Evolutionary conservation across 2,113 vertebrate genomes (phyloP).

Genomic region (Esox niger): DNA sequence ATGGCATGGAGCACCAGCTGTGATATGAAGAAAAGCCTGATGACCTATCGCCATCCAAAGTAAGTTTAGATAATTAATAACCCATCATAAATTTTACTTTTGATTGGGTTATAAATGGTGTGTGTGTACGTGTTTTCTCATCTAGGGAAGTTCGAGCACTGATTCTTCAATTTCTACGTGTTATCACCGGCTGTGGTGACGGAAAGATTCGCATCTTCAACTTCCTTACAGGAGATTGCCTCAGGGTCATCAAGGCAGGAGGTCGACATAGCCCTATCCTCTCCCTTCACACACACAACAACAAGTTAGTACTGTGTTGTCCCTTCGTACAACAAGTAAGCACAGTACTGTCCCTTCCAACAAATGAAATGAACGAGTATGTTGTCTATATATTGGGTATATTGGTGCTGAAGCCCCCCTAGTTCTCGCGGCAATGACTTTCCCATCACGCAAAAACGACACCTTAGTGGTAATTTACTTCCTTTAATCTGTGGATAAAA

Average conservation of each 20-base stretch:
- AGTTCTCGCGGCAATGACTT: too few species aligned
- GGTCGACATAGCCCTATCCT: constrained; percentile 66
- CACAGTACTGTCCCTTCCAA: constrained; percentile 72
- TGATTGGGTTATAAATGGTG: too few species aligned
- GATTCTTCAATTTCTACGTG: constrained; percentile 79
- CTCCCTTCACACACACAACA: constrained; percentile 70
- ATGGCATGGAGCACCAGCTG: constrained; percentile 83
- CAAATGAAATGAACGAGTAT: too few species aligned
- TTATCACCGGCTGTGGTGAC: constrained; percentile 85
- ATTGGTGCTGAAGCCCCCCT: too few species aligned
- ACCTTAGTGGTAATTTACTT: constrained; percentile 61
- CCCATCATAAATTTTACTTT: neutral
- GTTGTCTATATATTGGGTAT: too few species aligned
- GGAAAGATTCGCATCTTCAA: constrained; percentile 87
- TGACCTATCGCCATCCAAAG: constrained; percentile 82
- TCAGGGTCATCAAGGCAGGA: constrained; percentile 74
- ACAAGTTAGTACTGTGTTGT: constrained; percentile 77
- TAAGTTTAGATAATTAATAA: constrained; percentile 50
- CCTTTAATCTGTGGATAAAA: too few species aligned
- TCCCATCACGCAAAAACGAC: too few species aligned
- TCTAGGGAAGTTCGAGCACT: constrained; percentile 82
- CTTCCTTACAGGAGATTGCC: constrained; percentile 80
- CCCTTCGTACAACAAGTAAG: constrained; percentile 78
- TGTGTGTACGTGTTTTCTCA: neutral
- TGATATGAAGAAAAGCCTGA: constrained; percentile 69